Evolutionary conservation across 2,113 vertebrate species (phyloP).

Genomic region (Microtus oregoni): DNA sequence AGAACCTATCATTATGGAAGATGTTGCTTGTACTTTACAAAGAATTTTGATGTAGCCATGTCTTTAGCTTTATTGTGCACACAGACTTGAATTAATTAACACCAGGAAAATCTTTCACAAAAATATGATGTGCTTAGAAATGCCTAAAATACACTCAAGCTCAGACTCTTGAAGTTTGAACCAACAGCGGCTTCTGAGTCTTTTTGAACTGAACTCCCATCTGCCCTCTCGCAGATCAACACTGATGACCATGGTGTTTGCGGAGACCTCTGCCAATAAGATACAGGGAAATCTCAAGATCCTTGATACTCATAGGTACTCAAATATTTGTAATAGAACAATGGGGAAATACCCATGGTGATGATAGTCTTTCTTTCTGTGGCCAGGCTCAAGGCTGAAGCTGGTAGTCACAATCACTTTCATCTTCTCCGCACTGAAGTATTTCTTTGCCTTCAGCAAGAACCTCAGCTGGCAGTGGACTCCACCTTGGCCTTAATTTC

Average conservation of each 20-base stretch:
- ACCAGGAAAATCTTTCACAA: not conserved
- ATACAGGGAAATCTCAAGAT: not conserved
- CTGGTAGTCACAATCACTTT: not conserved
- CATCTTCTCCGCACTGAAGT: not conserved
- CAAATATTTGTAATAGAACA: not conserved
- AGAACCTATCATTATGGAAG: not conserved
- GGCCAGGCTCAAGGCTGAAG: not conserved
- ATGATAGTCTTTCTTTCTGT: not conserved
- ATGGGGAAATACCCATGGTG: not conserved
- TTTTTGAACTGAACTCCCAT: not conserved
- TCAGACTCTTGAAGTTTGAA: not conserved
- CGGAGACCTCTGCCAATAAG: not conserved
- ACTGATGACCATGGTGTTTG: not conserved
- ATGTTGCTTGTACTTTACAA: not conserved
- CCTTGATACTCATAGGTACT: not conserved
- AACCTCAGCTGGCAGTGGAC: not conserved
- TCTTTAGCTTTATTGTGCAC: not conserved
- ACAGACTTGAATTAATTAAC: not conserved
- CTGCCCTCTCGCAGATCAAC: not conserved
- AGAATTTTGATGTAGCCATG: not conserved
- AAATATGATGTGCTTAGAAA: not conserved
- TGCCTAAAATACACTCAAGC: not conserved
- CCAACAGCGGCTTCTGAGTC: not conserved
- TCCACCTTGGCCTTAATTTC: not conserved
- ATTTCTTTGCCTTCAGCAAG: not conserved